A percentile compares a stretch with the other conserved stretches of the same genome.
These are phyloP conservation scores for Drosophila tristis DNA, from an alignment of 1,140 invertebrate species.

Conservation along the genomic window DNA sequence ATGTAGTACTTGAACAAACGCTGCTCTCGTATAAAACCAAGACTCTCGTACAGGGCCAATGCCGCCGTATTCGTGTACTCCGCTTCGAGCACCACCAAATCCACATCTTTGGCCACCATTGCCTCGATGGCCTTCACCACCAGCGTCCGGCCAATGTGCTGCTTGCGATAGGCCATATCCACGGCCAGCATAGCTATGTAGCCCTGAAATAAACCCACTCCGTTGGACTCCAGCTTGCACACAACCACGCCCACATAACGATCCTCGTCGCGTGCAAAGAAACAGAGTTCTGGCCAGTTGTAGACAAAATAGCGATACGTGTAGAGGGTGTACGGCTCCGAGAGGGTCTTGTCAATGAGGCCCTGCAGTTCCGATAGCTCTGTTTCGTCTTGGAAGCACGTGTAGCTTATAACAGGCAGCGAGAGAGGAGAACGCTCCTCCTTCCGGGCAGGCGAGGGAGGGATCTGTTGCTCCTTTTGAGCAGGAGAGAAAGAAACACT, in stretches of 20 bases:
- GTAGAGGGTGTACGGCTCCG: conserved; percentile 99
- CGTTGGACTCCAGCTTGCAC: conserved; percentile 94
- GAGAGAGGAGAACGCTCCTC: too few relatives aligned
- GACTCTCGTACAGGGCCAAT: conserved; percentile 96
- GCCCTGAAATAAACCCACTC: conserved; percentile 90
- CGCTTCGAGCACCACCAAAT: conserved; percentile 98
- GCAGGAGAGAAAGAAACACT: neutral
- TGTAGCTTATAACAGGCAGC: conserved; percentile 24
- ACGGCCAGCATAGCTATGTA: conserved; percentile 99
- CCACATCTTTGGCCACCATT: conserved; percentile 96
- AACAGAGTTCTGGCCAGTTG: conserved; percentile 99
- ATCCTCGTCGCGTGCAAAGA: conserved; percentile 93
- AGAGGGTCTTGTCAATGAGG: conserved; percentile 98
- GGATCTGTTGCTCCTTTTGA: too few relatives aligned
- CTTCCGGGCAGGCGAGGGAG: too few relatives aligned
- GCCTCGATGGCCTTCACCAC: conserved; percentile 90
- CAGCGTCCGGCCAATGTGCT: conserved; percentile 92
- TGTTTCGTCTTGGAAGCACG: conserved; percentile 37
- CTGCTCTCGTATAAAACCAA: conserved; percentile 98
- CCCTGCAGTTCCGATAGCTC: conserved; percentile 90
- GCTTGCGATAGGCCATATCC: conserved; percentile 95
- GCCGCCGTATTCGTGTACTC: conserved; percentile 98
- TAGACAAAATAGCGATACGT: conserved; percentile 99
- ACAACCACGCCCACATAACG: conserved; percentile 98
- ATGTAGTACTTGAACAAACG: conserved; percentile 98